Evolutionary conservation across 2,113 vertebrate genomes (phyloP).

Genomic region (Hypocryptadius cinnamomeus): DNA sequence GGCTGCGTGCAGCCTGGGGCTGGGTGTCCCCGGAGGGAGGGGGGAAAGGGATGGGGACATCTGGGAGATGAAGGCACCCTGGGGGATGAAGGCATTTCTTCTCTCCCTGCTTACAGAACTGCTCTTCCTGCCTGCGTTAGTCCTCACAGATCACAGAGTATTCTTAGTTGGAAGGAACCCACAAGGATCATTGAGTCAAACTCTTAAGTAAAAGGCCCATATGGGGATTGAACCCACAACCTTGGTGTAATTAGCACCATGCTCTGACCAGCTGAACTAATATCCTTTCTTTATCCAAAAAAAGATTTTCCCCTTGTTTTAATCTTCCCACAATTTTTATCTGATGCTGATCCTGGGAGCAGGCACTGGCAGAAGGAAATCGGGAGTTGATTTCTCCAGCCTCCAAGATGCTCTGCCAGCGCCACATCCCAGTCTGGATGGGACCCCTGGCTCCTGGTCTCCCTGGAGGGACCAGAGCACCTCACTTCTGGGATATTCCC

Average conservation of each 20-base stretch:
- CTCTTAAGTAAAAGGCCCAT: neutral
- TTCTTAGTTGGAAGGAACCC: neutral
- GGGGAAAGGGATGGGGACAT: neutral
- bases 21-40: neutral
- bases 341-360: neutral
- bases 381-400: neutral
- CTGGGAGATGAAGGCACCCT: neutral
- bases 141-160: neutral
- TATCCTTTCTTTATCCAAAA: neutral
- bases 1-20: neutral
- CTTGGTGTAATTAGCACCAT: neutral
- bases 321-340: neutral
- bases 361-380: neutral
- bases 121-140: neutral
- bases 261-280: neutral
- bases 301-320: neutral
- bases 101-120: neutral
- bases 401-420: fast-evolving
- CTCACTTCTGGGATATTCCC: neutral
- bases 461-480: neutral
- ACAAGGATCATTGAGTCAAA: neutral
- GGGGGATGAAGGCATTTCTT: neutral
- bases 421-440: neutral
- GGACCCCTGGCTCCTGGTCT: neutral
- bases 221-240: neutral